Evolutionary conservation across 2,113 vertebrate species (phyloP).

Genomic region (Scatophagus argus): DNA sequence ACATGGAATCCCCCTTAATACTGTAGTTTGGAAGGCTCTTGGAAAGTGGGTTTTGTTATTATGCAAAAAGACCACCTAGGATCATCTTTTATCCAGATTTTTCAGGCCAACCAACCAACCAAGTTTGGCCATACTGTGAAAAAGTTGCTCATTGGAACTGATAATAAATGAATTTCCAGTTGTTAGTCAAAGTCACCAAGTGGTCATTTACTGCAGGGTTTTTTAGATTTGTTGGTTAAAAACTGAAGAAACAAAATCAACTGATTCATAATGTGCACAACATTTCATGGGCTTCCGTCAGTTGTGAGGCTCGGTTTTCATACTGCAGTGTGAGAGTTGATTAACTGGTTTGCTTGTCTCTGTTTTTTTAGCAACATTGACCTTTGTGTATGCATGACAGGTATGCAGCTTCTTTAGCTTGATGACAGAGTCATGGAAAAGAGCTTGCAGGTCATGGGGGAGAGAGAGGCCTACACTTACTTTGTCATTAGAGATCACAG

Average conservation of each 20-base stretch:
- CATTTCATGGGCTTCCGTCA: not conserved
- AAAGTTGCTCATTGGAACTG: not conserved
- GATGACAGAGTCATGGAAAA: slow-evolving; percentile 36
- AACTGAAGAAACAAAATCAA: not conserved
- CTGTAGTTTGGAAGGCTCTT: slow-evolving; percentile 63
- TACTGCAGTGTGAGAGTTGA: slow-evolving; percentile 3
- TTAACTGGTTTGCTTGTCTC: slow-evolving; percentile 47
- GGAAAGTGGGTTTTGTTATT: slow-evolving; percentile 54
- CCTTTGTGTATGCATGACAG: slow-evolving; percentile 55
- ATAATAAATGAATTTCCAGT: slow-evolving; percentile 1
- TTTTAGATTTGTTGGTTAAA: not conserved
- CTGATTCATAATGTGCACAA: not conserved
- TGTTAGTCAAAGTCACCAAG: slow-evolving; percentile 1
- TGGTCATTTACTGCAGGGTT: not conserved
- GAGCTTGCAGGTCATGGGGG: slow-evolving; percentile 22
- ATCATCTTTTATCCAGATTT: slow-evolving; percentile 49
- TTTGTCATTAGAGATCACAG: slow-evolving; percentile 33
- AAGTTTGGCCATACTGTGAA: not conserved
- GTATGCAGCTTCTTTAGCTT: slow-evolving; percentile 46
- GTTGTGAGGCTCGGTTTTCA: not conserved
- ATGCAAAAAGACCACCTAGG: slow-evolving; percentile 63
- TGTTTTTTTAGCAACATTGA: slow-evolving; percentile 53
- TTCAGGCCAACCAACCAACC: slow-evolving; percentile 17
- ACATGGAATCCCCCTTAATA: slow-evolving; percentile 57
- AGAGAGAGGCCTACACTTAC: slow-evolving; percentile 20